These are phyloP conservation scores for Patiria pectinifera DNA, from an alignment of 53 echinoderm and acorn worm genomes.

Conservation along the genomic window DNA sequence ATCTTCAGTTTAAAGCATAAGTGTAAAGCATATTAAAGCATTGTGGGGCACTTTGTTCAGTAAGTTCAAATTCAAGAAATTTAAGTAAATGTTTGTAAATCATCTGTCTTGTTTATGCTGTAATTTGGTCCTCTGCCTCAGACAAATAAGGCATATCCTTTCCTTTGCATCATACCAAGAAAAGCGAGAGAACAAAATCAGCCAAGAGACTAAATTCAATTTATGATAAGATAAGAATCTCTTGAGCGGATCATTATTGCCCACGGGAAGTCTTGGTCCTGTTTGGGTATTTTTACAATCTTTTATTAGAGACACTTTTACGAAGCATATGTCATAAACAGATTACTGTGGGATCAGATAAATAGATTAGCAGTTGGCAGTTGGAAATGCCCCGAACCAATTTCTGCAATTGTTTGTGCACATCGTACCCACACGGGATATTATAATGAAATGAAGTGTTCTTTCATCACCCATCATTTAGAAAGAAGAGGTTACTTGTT, in stretches of 20 bases:
- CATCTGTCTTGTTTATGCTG: not conserved
- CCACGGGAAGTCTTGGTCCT: not conserved
- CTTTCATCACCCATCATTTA: not conserved
- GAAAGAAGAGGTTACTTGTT: not conserved
- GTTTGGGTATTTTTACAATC: not conserved
- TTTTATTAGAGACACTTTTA: not conserved
- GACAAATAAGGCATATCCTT: not conserved
- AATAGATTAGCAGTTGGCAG: constrained; percentile 18
- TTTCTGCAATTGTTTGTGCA: constrained; percentile 26
- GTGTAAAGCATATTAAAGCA: too few relatives aligned
- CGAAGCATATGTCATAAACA: constrained; percentile 19
- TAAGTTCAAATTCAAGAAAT: too few relatives aligned
- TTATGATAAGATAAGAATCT: constrained; percentile 18
- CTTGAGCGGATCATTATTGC: constrained; percentile 16
- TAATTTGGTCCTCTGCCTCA: not conserved
- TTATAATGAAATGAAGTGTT: not conserved
- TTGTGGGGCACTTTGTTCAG: too few relatives aligned
- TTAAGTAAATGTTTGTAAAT: not conserved
- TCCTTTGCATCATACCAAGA: not conserved
- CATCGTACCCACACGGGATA: not conserved
- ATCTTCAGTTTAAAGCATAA: too few relatives aligned
- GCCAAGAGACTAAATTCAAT: not conserved
- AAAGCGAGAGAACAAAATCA: not conserved
- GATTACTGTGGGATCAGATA: constrained; percentile 39
- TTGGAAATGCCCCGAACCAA: constrained; percentile 13